Conservation (phyloP, 2,113 vertebrate genomes). For the Orycteropus afer region DNA sequence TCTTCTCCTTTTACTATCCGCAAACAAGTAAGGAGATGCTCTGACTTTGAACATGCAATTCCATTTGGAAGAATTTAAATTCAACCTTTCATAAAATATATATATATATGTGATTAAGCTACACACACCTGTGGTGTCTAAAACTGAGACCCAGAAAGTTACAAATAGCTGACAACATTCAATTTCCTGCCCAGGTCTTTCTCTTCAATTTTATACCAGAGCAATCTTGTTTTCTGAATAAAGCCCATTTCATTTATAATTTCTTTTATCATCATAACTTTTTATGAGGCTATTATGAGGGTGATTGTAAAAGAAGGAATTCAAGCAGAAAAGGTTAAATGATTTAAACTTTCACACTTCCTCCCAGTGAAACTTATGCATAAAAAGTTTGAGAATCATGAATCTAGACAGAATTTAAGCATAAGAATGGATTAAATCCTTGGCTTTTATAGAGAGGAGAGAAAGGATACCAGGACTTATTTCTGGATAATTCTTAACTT, state of each 20-base stretch:
- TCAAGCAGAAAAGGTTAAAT: neutral
- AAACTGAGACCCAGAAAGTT: neutral
- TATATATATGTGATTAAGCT: neutral
- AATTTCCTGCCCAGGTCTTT: neutral
- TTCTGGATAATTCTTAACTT: neutral
- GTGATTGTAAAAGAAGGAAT: neutral
- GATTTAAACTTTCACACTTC: neutral
- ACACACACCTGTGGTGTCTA: neutral
- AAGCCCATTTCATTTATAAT: neutral
- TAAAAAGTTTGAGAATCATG: neutral
- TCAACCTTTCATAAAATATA: neutral
- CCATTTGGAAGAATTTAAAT: neutral
- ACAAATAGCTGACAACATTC: neutral
- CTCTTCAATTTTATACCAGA: neutral
- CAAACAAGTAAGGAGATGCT: neutral
- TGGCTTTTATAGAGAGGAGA: neutral
- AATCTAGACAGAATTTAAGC: neutral
- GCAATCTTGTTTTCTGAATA: neutral
- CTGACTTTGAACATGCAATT: constrained; percentile 14
- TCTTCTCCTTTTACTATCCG: neutral
- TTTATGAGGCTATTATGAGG: neutral
- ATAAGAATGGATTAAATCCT: neutral
- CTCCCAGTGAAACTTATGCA: neutral
- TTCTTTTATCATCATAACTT: neutral
- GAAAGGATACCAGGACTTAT: neutral